Evolutionary conservation across 2,797 vertebrate genomes (phyloP), one percentile per base, ranked within the genome.

Genomic region (Pangasius djambal): DNA sequence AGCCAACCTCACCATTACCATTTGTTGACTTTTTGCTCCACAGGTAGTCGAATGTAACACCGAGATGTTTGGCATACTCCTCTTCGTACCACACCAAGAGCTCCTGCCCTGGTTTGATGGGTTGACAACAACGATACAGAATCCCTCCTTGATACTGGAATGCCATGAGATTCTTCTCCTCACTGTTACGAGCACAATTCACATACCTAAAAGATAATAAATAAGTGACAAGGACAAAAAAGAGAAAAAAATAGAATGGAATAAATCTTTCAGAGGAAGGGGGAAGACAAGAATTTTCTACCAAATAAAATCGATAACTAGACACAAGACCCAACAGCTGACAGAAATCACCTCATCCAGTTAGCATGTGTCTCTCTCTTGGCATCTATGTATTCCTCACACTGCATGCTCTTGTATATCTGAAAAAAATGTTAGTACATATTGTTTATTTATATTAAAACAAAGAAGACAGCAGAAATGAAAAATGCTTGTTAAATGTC

Each of bases 41-140:
- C 55, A 92, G 90, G 86, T 90, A 91, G 82, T 92, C 90, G 74
- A 93, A 93, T 37, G 91, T 91, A 91, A 94, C 92, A 44, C 92
- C 94, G 50, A 94, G 92, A 31, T 95, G 93, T 86, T 89, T 93
- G 91, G 92, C 91, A 0, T 94, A 95, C 75, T 94, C 93, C 1
- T 94, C 93, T 4, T 95, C 93, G 0, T 95, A 95, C 95, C 94
- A 94, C 85, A 96, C 94, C 81, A 96, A 91, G 72, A 95, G 92
- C 81, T 95, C 94, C 67, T 92, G 89, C 72, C 92, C 92, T 0
- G 86, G 91, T 31, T 57, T 61, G 74, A 95, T 86, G 28, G 89
- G 70, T 48, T 44, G 87, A 86, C 91, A 93, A n/a, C 92, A 92
- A 37, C 94, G 86, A 55, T 95, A 95, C 75, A 95, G 93, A 85